These are phyloP conservation scores for Ephialtes manifestator DNA, from an alignment of 2,888 invertebrate genomes.

Conservation along the genomic window DNA sequence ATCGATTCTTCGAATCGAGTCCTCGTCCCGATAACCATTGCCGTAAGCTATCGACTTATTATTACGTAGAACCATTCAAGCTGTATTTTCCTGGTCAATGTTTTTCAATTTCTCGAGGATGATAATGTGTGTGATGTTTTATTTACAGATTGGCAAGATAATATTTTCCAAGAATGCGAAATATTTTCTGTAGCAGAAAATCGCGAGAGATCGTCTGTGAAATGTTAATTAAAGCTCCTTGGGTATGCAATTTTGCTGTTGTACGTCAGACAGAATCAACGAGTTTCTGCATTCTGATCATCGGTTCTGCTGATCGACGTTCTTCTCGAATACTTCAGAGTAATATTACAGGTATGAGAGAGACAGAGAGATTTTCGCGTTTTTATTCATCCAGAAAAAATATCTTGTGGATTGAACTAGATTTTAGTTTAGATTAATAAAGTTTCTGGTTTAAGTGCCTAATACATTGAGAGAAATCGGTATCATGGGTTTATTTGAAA, in stretches of 20 bases:
- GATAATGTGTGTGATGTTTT: background rate
- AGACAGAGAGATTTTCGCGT: constrained; percentile 6
- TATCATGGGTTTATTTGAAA: too few species aligned
- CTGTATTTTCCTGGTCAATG: background rate
- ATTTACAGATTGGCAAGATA: background rate
- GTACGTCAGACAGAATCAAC: background rate
- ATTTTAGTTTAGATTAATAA: too few species aligned
- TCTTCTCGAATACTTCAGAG: background rate
- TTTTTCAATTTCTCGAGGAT: background rate
- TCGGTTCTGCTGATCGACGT: background rate
- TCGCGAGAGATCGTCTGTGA: background rate
- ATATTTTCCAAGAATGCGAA: constrained; percentile 19
- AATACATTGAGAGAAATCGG: too few species aligned
- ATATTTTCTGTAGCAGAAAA: background rate
- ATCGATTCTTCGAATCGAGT: constrained; percentile 28
- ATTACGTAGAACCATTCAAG: constrained; percentile 2
- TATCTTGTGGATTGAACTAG: too few species aligned
- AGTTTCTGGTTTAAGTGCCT: too few species aligned
- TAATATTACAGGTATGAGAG: background rate
- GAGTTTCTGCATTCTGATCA: background rate
- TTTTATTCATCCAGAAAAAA: background rate
- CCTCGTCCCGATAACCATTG: background rate
- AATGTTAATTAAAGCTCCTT: constrained; percentile 9
- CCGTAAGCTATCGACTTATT: background rate
- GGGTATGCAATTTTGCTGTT: background rate